phyloP scores from a whole-genome alignment of 2,113 vertebrate species.

The Neodontobutis hainanensis region DNA sequence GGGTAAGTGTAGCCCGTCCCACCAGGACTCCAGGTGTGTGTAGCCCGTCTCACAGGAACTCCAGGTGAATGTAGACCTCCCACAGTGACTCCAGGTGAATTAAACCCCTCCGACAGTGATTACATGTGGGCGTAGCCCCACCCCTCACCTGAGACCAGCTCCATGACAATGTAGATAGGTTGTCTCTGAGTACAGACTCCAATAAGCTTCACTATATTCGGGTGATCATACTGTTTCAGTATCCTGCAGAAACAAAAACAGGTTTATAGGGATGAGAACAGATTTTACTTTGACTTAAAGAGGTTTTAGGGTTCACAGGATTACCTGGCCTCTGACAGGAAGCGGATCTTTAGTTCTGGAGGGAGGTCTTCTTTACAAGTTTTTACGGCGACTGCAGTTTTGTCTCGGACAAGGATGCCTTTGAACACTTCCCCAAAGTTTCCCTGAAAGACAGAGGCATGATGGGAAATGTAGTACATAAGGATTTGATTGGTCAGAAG shows the following conservation, averaged over 20 bases:
- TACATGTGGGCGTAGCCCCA: neutral
- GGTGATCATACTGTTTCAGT: constrained; percentile 97
- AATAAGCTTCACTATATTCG: constrained; percentile 98
- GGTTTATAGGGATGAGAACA: no score
- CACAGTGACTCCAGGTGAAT: neutral
- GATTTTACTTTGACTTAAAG: no score
- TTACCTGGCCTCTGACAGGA: constrained; percentile 93
- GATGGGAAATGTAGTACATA: neutral
- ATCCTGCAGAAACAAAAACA: constrained; percentile 82
- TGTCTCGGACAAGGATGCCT: constrained; percentile 90
- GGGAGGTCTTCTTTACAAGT: constrained; percentile 98
- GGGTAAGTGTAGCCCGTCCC: no score
- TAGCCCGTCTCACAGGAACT: neutral
- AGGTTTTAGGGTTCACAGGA: no score
- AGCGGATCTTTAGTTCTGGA: constrained; percentile 95
- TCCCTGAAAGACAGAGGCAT: constrained; percentile 55
- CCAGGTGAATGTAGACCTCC: no score
- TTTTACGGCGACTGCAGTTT: constrained; percentile 92
- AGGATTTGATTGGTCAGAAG: neutral
- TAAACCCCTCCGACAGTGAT: no score
- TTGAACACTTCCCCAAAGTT: constrained; percentile 98
- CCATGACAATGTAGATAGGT: constrained; percentile 99
- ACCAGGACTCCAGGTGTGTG: no score
- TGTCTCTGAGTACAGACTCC: constrained; percentile 97
- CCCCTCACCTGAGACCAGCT: constrained; percentile 90